phyloP scores from a whole-genome alignment of 2,888 invertebrate species.

The Acanthosepion esculentum region DNA sequence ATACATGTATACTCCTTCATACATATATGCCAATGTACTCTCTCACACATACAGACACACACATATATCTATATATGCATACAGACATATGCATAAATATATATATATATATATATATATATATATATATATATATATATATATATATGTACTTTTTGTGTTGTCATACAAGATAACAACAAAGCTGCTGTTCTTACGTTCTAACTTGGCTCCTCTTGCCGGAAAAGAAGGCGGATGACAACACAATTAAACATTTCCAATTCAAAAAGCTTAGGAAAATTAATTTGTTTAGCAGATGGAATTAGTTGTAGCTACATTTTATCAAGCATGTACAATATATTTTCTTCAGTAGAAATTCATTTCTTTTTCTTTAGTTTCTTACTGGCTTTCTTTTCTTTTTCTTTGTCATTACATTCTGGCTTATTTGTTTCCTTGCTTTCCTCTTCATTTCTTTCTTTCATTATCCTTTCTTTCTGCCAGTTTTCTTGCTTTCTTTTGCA shows the following conservation, averaged over 20 bases:
- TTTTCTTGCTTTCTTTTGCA: no score
- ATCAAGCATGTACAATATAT: background rate
- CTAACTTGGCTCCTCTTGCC: background rate
- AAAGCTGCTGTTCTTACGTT: background rate
- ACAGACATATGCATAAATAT: no score
- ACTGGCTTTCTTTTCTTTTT: background rate
- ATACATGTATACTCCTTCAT: no score
- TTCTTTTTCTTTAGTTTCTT: background rate
- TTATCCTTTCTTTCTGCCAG: no score
- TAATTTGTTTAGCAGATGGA: constrained; percentile 33
- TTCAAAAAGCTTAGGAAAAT: constrained; percentile 21
- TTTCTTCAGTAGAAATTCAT: background rate
- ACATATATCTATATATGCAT: no score
- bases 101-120: background rate
- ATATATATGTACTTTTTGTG: background rate
- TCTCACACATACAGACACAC: no score
- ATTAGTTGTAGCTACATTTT: background rate
- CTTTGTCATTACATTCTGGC: no score
- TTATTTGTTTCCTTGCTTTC: no score
- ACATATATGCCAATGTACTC: no score
- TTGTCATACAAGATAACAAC: background rate
- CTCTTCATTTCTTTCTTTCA: no score
- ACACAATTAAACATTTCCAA: constrained; percentile 22
- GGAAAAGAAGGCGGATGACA: background rate
- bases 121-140: no score